These are phyloP conservation scores for Chiloscyllium plagiosum DNA, from an alignment of 2,113 vertebrate species.

Conservation along the genomic window DNA sequence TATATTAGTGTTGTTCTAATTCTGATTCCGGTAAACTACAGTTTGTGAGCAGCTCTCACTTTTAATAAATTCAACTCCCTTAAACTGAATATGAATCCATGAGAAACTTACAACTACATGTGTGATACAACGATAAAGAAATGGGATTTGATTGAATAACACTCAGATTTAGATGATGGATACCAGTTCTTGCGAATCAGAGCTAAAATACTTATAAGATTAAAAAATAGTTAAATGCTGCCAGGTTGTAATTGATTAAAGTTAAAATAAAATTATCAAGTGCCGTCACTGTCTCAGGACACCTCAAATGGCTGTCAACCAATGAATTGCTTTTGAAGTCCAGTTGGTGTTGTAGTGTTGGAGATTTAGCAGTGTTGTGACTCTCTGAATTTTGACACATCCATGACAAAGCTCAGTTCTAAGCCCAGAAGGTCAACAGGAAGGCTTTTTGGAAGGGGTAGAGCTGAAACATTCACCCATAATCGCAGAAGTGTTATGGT, in stretches of 20 bases:
- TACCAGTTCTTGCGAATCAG: neutral
- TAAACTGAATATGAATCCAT: neutral
- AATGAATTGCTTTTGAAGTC: neutral
- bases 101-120: neutral
- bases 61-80: neutral
- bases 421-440: neutral
- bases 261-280: neutral
- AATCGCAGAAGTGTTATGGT: too few species aligned
- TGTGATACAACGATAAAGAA: neutral
- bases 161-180: neutral
- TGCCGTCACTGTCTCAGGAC: neutral
- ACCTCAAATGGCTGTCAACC: neutral
- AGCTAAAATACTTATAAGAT: neutral
- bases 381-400: neutral
- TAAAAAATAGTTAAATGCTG: neutral
- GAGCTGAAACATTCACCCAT: neutral
- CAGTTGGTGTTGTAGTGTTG: neutral
- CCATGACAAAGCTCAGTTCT: neutral
- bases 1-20: neutral
- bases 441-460: neutral
- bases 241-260: neutral
- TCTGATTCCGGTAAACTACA: neutral
- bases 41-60: neutral
- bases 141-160: neutral
- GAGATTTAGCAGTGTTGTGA: neutral